Evolutionary conservation across 2,113 vertebrate genomes (phyloP).

Genomic region (Brachyhypopomus gauderio): DNA sequence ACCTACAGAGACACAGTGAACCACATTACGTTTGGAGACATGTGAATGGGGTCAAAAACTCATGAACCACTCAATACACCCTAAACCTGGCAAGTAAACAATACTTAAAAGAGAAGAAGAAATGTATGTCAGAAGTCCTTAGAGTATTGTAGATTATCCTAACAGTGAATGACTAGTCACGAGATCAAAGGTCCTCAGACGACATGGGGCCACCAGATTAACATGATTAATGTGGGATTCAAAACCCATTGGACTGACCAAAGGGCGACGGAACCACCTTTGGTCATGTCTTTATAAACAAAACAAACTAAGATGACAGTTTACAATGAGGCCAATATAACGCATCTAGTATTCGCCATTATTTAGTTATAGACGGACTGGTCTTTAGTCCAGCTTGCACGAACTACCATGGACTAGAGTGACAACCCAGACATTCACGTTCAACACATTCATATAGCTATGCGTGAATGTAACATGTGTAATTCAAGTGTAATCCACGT

Average conservation of each 20-base stretch:
- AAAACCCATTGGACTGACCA: not conserved
- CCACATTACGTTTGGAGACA: not conserved
- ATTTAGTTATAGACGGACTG: no score
- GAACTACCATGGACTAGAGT: not conserved
- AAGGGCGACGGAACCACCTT: slow-evolving; percentile 7
- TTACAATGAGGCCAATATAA: not conserved
- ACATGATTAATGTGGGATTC: not conserved
- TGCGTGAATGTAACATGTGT: not conserved
- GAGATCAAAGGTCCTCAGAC: slow-evolving; percentile 27
- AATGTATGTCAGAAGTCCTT: no score
- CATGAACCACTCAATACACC: not conserved
- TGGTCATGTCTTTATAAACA: not conserved
- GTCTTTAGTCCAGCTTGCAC: no score
- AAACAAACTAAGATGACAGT: no score
- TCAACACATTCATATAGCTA: not conserved
- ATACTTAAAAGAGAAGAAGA: not conserved
- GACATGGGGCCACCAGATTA: not conserved
- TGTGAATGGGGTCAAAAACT: not conserved
- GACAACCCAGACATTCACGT: not conserved
- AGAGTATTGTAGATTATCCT: not conserved
- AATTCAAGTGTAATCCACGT: not conserved
- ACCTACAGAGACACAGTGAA: slow-evolving; percentile 30
- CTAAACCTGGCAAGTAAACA: not conserved
- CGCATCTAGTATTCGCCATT: no score
- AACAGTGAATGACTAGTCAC: not conserved